These are phyloP conservation scores for Pelodiscus sinensis DNA, from an alignment of 2,113 vertebrate species.

Conservation along the genomic window DNA sequence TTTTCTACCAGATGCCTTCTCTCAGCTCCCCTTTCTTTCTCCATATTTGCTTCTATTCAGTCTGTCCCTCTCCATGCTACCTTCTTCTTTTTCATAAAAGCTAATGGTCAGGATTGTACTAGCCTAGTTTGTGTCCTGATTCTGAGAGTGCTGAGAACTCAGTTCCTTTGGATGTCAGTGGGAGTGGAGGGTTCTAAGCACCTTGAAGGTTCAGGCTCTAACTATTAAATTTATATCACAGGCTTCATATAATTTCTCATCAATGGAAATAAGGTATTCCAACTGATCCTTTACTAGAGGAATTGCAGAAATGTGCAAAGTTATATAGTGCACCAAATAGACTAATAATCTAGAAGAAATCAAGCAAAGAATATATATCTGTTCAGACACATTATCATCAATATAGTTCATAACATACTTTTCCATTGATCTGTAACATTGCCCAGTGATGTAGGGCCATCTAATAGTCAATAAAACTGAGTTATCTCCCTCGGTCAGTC, in stretches of 20 bases:
- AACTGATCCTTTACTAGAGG: neutral
- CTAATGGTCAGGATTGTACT: neutral
- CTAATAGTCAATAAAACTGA: neutral
- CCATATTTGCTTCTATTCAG: neutral
- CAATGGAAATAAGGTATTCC: neutral
- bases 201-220: neutral
- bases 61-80: neutral
- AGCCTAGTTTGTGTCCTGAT: neutral
- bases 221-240: neutral
- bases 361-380: neutral
- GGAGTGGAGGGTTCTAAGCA: neutral
- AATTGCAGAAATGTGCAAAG: neutral
- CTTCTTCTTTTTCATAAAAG: neutral
- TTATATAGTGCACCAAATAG: neutral
- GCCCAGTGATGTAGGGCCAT: neutral
- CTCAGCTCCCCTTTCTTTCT: neutral
- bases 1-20: neutral
- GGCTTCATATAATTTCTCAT: neutral
- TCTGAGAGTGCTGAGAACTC: neutral
- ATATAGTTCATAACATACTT: neutral
- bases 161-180: neutral
- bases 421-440: neutral
- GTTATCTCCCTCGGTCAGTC: neutral
- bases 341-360: neutral
- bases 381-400: neutral